phyloP scores from a whole-genome alignment of 2,113 vertebrate species.

The Zonotrichia leucophrys region DNA sequence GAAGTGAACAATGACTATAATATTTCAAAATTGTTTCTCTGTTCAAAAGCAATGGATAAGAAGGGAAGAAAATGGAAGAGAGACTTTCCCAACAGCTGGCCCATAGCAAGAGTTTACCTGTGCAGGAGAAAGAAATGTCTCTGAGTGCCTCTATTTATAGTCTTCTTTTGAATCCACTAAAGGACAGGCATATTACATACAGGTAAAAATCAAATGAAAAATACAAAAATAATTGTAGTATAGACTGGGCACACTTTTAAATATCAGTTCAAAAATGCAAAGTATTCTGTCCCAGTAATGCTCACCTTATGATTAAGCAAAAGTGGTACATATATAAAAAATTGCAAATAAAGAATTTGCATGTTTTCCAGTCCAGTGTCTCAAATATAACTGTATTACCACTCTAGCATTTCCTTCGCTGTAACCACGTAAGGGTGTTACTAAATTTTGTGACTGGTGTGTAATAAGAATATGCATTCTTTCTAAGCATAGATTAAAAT shows the following conservation, averaged over 20 bases:
- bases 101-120: neutral
- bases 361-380: neutral
- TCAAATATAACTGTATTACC: neutral
- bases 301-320: neutral
- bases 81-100: neutral
- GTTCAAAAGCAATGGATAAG: neutral
- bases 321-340: neutral
- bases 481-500: neutral
- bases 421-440: neutral
- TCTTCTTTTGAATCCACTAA: neutral
- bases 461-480: neutral
- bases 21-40: neutral
- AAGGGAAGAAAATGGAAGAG: neutral
- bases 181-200: neutral
- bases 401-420: neutral
- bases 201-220: neutral
- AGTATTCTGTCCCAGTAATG: neutral
- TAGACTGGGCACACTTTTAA: neutral
- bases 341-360: neutral
- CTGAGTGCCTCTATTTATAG: neutral
- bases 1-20: neutral
- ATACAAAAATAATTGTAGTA: neutral
- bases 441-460: neutral
- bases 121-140: neutral
- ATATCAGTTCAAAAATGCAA: neutral